A percentile compares a stretch with the other conserved stretches of the same genome.
phyloP scores from a whole-genome alignment of 2,113 vertebrate genomes.

The Lipophrys pholis region DNA sequence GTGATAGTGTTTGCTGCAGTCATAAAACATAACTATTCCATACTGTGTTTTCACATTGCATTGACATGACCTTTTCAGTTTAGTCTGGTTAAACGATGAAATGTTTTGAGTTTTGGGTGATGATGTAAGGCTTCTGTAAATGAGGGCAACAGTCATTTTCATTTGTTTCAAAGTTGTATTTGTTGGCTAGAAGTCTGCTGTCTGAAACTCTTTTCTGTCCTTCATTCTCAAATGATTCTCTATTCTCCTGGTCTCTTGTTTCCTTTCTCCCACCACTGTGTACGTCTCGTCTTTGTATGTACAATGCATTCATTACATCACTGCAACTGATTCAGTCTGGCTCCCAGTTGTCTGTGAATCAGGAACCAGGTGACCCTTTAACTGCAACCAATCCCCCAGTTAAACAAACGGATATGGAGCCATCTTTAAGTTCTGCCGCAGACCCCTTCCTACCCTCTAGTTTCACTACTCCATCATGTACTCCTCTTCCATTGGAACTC shows the following conservation, averaged over 20 bases:
- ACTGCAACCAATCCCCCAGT: slow-evolving; percentile 13
- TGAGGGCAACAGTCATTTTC: not conserved
- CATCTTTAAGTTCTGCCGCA: slow-evolving; percentile 29
- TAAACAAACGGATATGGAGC: slow-evolving; percentile 1
- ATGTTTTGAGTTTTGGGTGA: not conserved
- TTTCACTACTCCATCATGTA: slow-evolving; percentile 36
- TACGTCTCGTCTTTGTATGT: slow-evolving; percentile 62
- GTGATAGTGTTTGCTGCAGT: not conserved
- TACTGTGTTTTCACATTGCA: not conserved
- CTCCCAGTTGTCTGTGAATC: slow-evolving; percentile 84
- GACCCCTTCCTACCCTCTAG: slow-evolving; percentile 43
- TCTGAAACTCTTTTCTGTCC: slow-evolving; percentile 11
- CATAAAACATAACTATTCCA: too few relatives aligned
- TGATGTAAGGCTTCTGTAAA: not conserved
- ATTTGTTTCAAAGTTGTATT: not conserved
- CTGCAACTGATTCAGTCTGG: slow-evolving; percentile 83
- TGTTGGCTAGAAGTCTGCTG: not conserved
- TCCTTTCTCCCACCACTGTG: slow-evolving; percentile 54
- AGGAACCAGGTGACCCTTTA: slow-evolving; percentile 70
- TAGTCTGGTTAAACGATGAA: not conserved
- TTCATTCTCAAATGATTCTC: slow-evolving; percentile 47
- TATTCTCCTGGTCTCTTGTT: slow-evolving; percentile 63
- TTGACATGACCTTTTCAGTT: not conserved
- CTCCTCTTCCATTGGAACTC: slow-evolving; percentile 63
- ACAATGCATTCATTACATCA: not conserved